These are phyloP conservation scores for Pyrgilauda ruficollis DNA, from an alignment of 2,113 vertebrate genomes.

Conservation along the genomic window DNA sequence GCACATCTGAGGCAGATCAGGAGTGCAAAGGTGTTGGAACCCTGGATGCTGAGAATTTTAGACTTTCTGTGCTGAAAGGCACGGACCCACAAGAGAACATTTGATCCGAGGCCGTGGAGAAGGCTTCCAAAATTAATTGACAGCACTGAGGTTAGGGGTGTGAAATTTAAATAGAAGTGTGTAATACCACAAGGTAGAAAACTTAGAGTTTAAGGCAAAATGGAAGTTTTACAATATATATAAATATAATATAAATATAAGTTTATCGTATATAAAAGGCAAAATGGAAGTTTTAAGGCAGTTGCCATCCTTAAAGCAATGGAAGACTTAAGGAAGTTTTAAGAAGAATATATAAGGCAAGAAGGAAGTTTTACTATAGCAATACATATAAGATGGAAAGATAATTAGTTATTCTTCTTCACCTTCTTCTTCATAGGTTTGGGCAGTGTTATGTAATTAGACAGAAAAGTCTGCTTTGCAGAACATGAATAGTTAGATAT, in stretches of 20 bases:
- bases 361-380: too few relatives aligned
- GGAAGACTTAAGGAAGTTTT: background rate
- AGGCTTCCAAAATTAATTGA: background rate
- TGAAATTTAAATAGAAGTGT: background rate
- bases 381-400: background rate
- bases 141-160: background rate
- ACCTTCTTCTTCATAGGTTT: background rate
- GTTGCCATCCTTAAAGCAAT: background rate
- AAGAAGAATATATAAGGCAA: background rate
- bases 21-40: background rate
- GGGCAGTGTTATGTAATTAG: background rate
- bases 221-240: background rate
- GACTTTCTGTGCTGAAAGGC: background rate
- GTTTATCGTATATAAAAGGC: too few relatives aligned
- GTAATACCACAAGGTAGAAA: background rate
- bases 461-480: background rate
- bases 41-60: background rate
- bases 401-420: background rate
- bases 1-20: slow-evolving; percentile 6
- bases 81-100: background rate
- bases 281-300: background rate
- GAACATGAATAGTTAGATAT: background rate
- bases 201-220: background rate
- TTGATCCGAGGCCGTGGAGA: background rate
- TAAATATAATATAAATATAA: too few relatives aligned